Evolutionary conservation across 2,797 vertebrate species (phyloP).

Genomic region (Danio choprae): DNA sequence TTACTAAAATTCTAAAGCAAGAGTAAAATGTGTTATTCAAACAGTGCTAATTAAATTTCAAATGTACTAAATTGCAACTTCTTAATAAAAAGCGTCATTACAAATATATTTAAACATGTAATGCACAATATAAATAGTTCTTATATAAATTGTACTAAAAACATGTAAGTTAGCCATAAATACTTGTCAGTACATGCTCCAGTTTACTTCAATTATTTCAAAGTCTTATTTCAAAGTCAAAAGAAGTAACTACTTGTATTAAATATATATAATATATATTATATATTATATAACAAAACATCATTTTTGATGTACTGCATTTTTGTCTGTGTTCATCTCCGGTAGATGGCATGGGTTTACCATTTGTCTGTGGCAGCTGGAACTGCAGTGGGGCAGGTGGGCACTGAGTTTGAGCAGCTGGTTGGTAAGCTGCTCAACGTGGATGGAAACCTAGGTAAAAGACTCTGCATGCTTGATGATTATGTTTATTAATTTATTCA

Average conservation of each 20-base stretch:
- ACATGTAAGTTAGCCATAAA: too few relatives aligned
- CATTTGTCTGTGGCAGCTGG: constrained; percentile 92
- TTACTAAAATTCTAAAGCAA: too few relatives aligned
- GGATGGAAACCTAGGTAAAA: constrained; percentile 88
- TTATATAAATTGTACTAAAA: too few relatives aligned
- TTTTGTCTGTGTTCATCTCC: constrained; percentile 32
- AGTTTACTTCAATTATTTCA: too few relatives aligned
- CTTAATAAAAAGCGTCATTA: neutral
- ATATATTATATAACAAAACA: neutral
- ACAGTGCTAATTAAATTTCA: too few relatives aligned
- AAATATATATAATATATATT: neutral
- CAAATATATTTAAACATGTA: neutral
- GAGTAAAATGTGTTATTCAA: too few relatives aligned
- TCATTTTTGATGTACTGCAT: neutral
- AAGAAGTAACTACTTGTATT: too few relatives aligned
- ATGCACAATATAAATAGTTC: neutral
- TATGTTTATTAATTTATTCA: neutral
- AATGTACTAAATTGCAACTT: neutral
- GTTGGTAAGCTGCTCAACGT: constrained; percentile 88
- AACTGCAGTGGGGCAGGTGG: constrained; percentile 84
- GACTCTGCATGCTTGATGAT: neutral
- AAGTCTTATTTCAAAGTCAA: too few relatives aligned
- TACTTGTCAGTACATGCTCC: too few relatives aligned
- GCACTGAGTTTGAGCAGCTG: constrained; percentile 95
- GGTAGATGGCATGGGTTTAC: constrained; percentile 93